These are phyloP conservation scores for Betta splendens DNA, from an alignment of 2,797 vertebrate genomes.

Conservation along the genomic window DNA sequence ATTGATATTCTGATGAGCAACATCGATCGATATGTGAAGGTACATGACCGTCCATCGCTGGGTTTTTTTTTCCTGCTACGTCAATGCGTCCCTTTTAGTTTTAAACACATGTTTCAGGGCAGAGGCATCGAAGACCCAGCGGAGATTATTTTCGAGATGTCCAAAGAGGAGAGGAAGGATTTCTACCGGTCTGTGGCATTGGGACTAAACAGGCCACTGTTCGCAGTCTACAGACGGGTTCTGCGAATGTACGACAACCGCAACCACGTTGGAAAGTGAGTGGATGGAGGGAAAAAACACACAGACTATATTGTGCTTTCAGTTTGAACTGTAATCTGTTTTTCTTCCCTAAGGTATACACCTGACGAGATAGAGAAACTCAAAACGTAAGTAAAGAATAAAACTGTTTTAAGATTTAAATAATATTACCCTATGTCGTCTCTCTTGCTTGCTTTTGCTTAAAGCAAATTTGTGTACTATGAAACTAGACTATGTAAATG, in stretches of 20 bases:
- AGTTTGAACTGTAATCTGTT: not conserved
- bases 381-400: constrained; percentile 93
- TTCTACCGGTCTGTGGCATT: constrained; percentile 98
- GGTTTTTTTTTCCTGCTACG: not conserved
- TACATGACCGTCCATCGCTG: constrained; percentile 44
- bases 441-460: no score
- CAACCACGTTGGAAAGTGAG: constrained; percentile 99
- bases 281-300: not conserved
- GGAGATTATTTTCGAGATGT: constrained; percentile 99
- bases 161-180: constrained; percentile 98
- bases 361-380: constrained; percentile 96
- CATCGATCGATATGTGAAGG: constrained; percentile 96
- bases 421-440: no score
- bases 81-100: not conserved
- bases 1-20: constrained; percentile 97
- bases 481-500: no score
- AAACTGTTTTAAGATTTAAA: no score
- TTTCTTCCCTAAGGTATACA: constrained; percentile 83
- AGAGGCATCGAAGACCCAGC: constrained; percentile 96
- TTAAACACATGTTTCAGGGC: constrained; percentile 74
- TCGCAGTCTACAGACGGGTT: constrained; percentile 97
- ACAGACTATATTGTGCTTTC: accelerated
- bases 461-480: not conserved
- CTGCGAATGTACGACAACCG: constrained; percentile 99
- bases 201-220: constrained; percentile 95